These are phyloP conservation scores for Campylomormyrus numenius DNA, from an alignment of 2,113 vertebrate species.

Conservation along the genomic window DNA sequence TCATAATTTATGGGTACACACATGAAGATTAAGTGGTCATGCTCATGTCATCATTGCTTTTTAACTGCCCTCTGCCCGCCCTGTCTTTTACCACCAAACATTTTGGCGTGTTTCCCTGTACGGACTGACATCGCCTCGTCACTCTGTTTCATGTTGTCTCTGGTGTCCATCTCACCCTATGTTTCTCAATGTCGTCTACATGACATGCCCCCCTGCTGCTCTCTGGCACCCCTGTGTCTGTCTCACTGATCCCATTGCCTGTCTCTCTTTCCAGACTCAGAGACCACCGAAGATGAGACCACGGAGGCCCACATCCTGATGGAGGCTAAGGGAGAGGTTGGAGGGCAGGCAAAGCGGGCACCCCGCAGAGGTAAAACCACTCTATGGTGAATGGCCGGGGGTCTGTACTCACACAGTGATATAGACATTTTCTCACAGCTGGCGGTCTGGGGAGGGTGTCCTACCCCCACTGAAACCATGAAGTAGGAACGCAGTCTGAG, in stretches of 20 bases:
- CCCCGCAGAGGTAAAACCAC: constrained; percentile 41
- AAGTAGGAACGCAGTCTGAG: neutral
- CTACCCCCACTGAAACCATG: neutral
- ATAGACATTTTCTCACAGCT: neutral
- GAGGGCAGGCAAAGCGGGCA: constrained; percentile 69
- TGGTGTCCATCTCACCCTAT: neutral
- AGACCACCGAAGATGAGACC: constrained; percentile 90
- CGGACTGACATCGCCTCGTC: neutral
- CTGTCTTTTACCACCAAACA: neutral
- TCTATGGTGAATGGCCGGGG: neutral
- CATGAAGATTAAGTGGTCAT: neutral
- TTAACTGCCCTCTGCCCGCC: neutral
- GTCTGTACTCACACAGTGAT: neutral
- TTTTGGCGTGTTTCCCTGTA: neutral
- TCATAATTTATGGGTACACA: neutral
- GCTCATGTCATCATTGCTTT: neutral
- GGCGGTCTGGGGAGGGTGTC: neutral
- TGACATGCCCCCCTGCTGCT: neutral
- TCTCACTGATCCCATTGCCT: neutral
- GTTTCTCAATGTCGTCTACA: neutral
- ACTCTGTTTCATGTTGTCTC: neutral
- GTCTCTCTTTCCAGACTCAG: constrained; percentile 71
- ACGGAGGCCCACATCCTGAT: constrained; percentile 74
- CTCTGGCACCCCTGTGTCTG: neutral
- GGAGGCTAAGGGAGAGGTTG: constrained; percentile 63